Percentiles rank a stretch among this genome's conserved stretches.
phyloP scores from a whole-genome alignment of 2,888 invertebrate genomes.

The Microplitis deprimator region DNA sequence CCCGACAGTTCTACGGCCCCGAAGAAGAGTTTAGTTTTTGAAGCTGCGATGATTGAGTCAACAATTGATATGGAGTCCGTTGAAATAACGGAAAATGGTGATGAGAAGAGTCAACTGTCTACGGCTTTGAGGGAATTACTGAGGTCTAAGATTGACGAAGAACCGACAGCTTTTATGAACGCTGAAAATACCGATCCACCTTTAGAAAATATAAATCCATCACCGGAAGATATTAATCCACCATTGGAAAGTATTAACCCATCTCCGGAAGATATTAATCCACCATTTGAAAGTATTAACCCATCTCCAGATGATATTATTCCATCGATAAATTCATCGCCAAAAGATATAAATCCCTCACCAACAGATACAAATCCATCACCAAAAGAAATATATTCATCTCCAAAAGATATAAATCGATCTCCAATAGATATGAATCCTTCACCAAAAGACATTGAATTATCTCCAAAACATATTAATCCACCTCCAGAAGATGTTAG shows the following conservation, averaged over 20 bases:
- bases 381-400: not conserved
- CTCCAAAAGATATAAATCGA: not conserved
- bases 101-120: conserved; percentile 63
- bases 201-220: conserved; percentile 37
- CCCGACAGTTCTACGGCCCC: conserved; percentile 53
- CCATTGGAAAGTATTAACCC: conserved; percentile 36
- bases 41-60: conserved; percentile 67
- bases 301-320: conserved; percentile 41
- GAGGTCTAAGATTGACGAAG: conserved; percentile 63
- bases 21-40: conserved; percentile 63
- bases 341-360: conserved; percentile 39
- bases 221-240: conserved; percentile 33
- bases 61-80: conserved; percentile 62
- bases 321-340: not conserved
- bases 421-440: not conserved
- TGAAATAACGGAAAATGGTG: conserved; percentile 54
- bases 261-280: conserved; percentile 36
- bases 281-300: conserved; percentile 24
- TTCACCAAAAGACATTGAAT: not conserved
- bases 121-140: conserved; percentile 64
- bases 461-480: not conserved
- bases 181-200: conserved; percentile 38
- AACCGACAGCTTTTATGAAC: conserved; percentile 40
- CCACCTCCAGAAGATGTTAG: not conserved
- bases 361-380: conserved; percentile 41